Conservation (phyloP, 2,797 vertebrate species). For the Malurus splendens region DNA sequence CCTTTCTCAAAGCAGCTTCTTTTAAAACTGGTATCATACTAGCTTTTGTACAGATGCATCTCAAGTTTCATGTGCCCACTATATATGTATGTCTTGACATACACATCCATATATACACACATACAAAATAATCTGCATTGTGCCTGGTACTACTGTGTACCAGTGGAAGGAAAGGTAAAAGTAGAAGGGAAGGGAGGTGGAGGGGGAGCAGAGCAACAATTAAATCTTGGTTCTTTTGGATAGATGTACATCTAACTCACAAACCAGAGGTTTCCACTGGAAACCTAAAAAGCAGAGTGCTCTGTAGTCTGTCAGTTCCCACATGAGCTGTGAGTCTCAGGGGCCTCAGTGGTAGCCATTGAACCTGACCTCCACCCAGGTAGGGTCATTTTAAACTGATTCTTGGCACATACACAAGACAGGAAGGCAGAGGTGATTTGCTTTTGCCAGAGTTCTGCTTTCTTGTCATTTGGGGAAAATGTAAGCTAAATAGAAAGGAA, state of each 20-base stretch:
- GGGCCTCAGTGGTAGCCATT: constrained; percentile 6
- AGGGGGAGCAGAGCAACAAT: background rate
- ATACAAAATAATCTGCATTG: background rate
- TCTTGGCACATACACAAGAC: background rate
- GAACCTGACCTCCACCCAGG: constrained; percentile 44
- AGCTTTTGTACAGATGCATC: background rate
- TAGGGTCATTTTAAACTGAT: constrained; percentile 21
- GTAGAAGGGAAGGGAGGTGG: background rate
- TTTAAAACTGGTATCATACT: background rate
- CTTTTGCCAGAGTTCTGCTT: background rate
- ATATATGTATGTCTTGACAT: background rate
- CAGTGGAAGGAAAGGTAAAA: background rate
- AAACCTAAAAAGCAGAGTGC: background rate
- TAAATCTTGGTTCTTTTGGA: background rate
- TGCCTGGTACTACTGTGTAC: background rate
- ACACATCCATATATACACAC: background rate
- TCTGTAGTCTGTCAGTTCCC: constrained; percentile 47
- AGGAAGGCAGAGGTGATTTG: background rate
- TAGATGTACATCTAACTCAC: background rate
- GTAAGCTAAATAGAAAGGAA: background rate
- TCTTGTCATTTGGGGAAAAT: background rate
- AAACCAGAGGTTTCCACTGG: background rate
- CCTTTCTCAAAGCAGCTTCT: background rate
- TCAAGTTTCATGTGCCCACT: background rate
- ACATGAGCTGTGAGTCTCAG: constrained; percentile 18